Evolutionary conservation across 2,888 invertebrate species (phyloP).

Genomic region (Clanis bilineata): DNA sequence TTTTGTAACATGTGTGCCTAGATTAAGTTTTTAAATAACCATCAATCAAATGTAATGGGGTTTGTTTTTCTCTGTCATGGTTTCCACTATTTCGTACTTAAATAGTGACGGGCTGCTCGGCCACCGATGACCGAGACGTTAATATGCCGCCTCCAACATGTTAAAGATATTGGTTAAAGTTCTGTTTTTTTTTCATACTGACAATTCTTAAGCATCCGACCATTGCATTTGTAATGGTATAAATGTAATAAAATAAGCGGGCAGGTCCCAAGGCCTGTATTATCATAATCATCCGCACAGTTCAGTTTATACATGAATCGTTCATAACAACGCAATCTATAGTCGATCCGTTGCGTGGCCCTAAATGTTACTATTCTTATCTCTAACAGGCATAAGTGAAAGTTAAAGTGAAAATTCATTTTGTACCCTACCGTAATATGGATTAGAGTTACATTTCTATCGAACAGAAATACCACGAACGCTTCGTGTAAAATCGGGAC

Average conservation of each 20-base stretch:
- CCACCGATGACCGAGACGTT: too few relatives aligned
- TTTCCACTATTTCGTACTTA: not conserved
- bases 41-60: not conserved
- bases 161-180: not conserved
- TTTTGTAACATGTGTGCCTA: not conserved
- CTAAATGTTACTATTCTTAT: slow-evolving; percentile 8
- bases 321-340: slow-evolving; percentile 14
- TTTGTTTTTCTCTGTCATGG: not conserved
- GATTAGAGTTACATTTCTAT: slow-evolving; percentile 6
- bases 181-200: not conserved
- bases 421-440: slow-evolving; percentile 2
- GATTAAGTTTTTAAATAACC: not conserved
- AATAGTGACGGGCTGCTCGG: too few relatives aligned
- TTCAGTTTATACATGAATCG: slow-evolving; percentile 13
- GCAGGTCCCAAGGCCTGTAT: slow-evolving; percentile 16
- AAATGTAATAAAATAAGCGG: slow-evolving; percentile 14
- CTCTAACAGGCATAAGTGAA: slow-evolving; percentile 16
- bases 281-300: slow-evolving; percentile 20
- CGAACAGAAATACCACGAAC: not conserved
- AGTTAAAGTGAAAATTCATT: slow-evolving; percentile 1
- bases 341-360: slow-evolving; percentile 16
- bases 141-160: too few relatives aligned
- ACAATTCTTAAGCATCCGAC: not conserved
- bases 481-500: slow-evolving; percentile 4
- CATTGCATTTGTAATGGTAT: slow-evolving; percentile 5